Evolutionary conservation across 2,888 invertebrate species (phyloP), one percentile per base, ranked within the genome.

Genomic region (Volucella inanis): DNA sequence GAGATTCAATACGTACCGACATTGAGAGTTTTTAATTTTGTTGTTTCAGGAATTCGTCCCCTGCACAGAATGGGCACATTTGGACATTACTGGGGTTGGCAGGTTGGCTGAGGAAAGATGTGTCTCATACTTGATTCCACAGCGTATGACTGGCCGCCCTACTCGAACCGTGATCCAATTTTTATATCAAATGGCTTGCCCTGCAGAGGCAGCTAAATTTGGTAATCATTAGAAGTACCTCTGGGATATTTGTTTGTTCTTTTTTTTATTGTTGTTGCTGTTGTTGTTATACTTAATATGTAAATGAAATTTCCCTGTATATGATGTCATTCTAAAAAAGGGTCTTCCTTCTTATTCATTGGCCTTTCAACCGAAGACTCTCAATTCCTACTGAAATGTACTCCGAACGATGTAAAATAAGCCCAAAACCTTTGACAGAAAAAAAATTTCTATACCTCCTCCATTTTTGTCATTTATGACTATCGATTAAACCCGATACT

Each of bases 61-160:
- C 1, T 93, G 93, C 89, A 90, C 93, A 55, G 93, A 94, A 83
- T 95, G 95, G 95, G 88, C 95, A 89, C 95, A 95, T 92, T 88
- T 95, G 89, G 95, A 95, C 91, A 94, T 95, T 79, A 94, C 94
- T 52, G 95, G 95, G 78, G 95, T 95, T 71, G 94, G 94, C 70
- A 94, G 94, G 93, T 88, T 90, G 41, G 93, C 93, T 83, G 93
- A 92, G 88, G 91, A 90, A 87, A 93, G 92, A 87, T 93, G 94
- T 88, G 92, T 94, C 71, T 93, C 94, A 12, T 95, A 95, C 92
- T 91, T 95, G 79, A 88, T 90, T 78, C 90, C 93, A 89, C 93
- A 93, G 82, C 92, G 92, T 88, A 93, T 93, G 93, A 90, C 93
- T 62, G 94, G 94, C 74, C 92, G 94, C 0, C 94, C 94, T 52